Conservation (phyloP, 2,797 vertebrate genomes). For the Darevskia nairensis region DNA sequence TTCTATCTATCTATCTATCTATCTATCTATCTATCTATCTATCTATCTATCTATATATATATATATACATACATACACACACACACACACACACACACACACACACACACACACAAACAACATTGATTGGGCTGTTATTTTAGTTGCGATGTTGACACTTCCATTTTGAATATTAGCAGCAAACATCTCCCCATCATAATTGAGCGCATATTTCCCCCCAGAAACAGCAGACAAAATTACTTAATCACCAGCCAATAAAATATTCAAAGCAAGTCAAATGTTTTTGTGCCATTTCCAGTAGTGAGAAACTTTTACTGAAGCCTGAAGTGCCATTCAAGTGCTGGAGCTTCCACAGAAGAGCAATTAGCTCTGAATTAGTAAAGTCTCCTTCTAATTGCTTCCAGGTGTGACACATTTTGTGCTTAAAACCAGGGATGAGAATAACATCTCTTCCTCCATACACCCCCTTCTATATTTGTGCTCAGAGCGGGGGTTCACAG, state of each 20-base stretch:
- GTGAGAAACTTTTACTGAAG: conserved; percentile 59
- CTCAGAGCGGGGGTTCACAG: background rate
- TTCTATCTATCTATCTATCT: too few species aligned
- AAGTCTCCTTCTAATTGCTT: conserved; percentile 80
- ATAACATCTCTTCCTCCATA: background rate
- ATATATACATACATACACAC: too few species aligned
- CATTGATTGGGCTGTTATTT: background rate
- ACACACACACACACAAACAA: too few species aligned
- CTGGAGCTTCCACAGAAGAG: conserved; percentile 74
- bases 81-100: too few species aligned
- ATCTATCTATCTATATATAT: too few species aligned
- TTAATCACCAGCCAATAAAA: conserved; percentile 39
- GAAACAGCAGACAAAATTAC: conserved; percentile 53
- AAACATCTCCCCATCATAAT: conserved; percentile 56
- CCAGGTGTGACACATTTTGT: conserved; percentile 77
- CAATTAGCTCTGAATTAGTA: conserved; percentile 82
- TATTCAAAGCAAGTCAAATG: conserved; percentile 58
- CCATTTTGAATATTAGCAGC: background rate
- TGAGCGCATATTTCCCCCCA: conserved; percentile 23
- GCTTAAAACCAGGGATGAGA: conserved; percentile 57
- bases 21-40: too few species aligned
- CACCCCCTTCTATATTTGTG: background rate
- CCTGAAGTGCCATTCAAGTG: conserved; percentile 72
- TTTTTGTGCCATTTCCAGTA: conserved; percentile 63
- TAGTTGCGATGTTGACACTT: background rate